Percentiles rank a stretch among this genome's conserved stretches.
phyloP scores from a whole-genome alignment of 2,888 invertebrate species.

The Ceramica pisi region DNA sequence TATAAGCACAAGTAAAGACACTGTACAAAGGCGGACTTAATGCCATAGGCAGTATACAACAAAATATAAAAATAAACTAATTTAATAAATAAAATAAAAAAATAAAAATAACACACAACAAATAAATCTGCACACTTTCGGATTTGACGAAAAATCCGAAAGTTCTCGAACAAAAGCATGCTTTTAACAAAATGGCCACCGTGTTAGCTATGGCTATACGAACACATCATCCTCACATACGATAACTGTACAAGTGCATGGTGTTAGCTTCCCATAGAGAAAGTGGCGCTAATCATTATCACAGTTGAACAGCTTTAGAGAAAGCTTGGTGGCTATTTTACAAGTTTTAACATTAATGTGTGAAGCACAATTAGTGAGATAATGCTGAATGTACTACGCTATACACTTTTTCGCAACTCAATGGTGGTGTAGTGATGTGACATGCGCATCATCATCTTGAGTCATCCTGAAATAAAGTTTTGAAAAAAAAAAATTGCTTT shows the following conservation, averaged over 20 bases:
- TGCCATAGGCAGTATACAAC: no score
- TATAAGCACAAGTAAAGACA: no score
- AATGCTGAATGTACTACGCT: not conserved
- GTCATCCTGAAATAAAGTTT: no score
- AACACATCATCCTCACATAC: not conserved
- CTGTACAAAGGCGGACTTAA: no score
- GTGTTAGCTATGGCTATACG: not conserved
- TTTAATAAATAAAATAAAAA: no score
- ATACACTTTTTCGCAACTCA: not conserved
- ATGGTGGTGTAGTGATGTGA: no score
- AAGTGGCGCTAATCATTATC: constrained; percentile 23
- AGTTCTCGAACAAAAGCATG: not conserved
- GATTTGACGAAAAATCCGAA: no score
- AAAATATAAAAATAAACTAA: no score
- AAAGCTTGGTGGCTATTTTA: constrained; percentile 16
- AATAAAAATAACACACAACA: no score
- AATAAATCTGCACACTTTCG: no score
- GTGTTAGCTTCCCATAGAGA: constrained; percentile 28
- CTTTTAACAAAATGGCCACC: not conserved
- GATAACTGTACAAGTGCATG: not conserved
- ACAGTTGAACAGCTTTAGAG: constrained; percentile 1
- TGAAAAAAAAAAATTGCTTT: no score
- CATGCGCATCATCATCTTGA: no score
- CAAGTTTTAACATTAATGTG: not conserved
- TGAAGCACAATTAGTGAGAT: not conserved